Conservation (phyloP, 2,888 invertebrate genomes). For the Strigamia maritima region DNA sequence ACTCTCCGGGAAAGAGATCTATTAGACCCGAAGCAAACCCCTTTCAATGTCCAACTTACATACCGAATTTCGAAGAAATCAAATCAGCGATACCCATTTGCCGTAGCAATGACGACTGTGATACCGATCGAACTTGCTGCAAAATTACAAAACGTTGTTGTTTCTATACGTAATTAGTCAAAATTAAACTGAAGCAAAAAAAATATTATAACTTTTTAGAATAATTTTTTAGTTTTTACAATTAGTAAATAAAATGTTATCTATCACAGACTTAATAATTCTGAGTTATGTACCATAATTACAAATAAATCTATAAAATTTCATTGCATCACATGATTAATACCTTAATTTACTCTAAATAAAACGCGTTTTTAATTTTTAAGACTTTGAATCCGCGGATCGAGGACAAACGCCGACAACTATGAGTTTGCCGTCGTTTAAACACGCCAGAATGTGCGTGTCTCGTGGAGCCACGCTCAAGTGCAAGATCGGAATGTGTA, state of each 20-base stretch:
- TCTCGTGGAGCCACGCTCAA: conserved; percentile 42
- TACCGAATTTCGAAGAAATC: not conserved
- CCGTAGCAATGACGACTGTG: not conserved
- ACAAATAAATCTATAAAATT: not conserved
- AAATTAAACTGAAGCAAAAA: too few relatives aligned
- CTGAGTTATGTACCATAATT: not conserved
- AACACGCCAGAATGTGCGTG: conserved; percentile 59
- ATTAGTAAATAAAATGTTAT: not conserved
- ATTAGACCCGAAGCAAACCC: too few relatives aligned
- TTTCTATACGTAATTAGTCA: not conserved
- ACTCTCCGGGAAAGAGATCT: too few relatives aligned
- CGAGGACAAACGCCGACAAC: conserved; percentile 38
- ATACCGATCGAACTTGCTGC: not conserved
- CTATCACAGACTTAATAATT: not conserved
- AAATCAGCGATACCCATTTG: not conserved
- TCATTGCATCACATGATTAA: not conserved
- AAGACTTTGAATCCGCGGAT: not conserved
- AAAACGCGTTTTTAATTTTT: not conserved
- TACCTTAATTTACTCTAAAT: not conserved
- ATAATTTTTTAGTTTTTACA: not conserved
- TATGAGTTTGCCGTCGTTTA: conserved; percentile 56
- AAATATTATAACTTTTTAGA: not conserved
- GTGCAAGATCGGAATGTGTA: conserved; percentile 43
- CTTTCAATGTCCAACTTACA: not conserved
- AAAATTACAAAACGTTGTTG: not conserved